A percentile compares a stretch with the other conserved stretches of the same genome.
Conservation (phyloP, 2,113 vertebrate genomes). For the Pardalotus punctatus region DNA sequence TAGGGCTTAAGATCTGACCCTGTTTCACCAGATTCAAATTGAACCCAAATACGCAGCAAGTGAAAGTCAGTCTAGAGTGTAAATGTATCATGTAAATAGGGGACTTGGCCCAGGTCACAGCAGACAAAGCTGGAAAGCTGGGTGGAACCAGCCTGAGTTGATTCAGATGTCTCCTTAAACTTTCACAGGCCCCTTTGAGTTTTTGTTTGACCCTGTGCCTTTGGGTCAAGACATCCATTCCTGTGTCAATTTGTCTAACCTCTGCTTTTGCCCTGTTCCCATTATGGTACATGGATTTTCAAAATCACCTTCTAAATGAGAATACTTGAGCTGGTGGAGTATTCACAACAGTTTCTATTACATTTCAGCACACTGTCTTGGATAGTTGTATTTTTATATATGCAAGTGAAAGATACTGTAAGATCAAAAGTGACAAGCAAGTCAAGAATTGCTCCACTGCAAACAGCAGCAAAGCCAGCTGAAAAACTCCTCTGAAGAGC, state of each 20-base stretch:
- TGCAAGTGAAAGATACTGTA: not conserved
- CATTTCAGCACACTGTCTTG: not conserved
- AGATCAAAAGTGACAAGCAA: not conserved
- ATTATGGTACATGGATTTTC: not conserved
- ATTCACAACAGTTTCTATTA: slow-evolving; percentile 36
- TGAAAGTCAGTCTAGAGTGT: not conserved
- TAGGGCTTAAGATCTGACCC: not conserved
- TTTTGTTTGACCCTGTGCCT: not conserved
- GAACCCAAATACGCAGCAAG: not conserved
- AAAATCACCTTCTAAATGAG: not conserved
- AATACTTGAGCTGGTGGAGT: not conserved
- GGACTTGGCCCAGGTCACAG: not conserved
- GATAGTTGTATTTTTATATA: not conserved
- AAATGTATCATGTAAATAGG: not conserved
- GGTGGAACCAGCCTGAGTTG: not conserved
- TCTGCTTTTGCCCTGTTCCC: not conserved
- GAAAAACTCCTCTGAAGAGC: not conserved
- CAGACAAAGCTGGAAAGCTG: not conserved
- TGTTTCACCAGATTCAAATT: not conserved
- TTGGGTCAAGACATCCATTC: not conserved
- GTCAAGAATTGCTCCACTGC: not conserved
- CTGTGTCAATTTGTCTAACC: not conserved
- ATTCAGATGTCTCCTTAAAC: not conserved
- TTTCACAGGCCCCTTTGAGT: not conserved
- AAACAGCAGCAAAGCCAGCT: not conserved